Base-by-base conservation (phyloP, 2,113 vertebrate species). In the Synodontis membranacea region DNA sequence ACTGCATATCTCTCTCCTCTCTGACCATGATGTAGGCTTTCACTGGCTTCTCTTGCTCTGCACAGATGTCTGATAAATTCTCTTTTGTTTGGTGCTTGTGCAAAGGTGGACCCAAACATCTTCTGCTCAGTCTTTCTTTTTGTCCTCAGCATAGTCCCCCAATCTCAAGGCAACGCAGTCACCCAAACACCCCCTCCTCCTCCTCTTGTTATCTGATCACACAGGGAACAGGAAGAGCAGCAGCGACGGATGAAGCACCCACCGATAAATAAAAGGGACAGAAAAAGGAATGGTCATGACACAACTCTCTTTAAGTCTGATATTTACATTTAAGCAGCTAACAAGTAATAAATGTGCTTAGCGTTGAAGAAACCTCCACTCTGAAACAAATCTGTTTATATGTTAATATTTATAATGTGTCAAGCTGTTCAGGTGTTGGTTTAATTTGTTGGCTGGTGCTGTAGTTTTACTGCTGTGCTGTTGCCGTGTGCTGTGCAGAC, bases 111-210 rank as follows among this genome's bases (percentile, higher is more conserved):
- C 96, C 95, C 95, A 94, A 96, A 95, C 95, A 95, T 87, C 88
- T 86, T 86, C 75, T 84, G 95, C 94, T 96, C 93, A 94, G 90
- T 93, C 92, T 92, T 88, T 82, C 74, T 86, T 81, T 83, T 91
- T 86, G 88, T 90, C 89, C 90, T 78, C 94, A 93, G 91, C 93
- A 95, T 96, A 93, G 97, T 96, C 96, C 94, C 95, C 95, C 95
- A 95, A 94, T 95, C 95, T 96, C 95, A 96, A 97, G 97, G 96
- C 96, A 97, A 96, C 93, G 93, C 95, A 96, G 96, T 96, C 94
- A 93, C 94, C 94, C 86, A 86, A 91, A 95, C 93, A 94, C 84
- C 86, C 74, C 82, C 80, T 88, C 34, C 78, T 80, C 93, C 92
- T 95, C 94, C 93, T 94, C 91, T 93, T 93, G 95, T 96, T 98